Conservation (phyloP, 2,888 invertebrate species). For the Seira musarum region DNA sequence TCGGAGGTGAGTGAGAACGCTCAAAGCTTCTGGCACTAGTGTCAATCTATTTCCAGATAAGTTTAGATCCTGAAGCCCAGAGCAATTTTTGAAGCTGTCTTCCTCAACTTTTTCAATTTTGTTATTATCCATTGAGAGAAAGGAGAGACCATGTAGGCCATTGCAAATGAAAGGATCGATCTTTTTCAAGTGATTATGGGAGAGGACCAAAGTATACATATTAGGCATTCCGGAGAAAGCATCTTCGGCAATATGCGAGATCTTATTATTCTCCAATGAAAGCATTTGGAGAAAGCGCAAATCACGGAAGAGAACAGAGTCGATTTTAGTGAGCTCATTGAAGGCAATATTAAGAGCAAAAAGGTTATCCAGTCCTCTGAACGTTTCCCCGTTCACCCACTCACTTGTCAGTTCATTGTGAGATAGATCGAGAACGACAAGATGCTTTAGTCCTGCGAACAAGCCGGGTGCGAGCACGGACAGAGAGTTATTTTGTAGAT, state of each 20-base stretch:
- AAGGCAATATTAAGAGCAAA: slow-evolving; percentile 84
- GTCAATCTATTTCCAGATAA: slow-evolving; percentile 86
- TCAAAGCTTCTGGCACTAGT: slow-evolving; percentile 82
- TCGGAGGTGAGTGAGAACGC: slow-evolving; percentile 83
- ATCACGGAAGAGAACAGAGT: slow-evolving; percentile 82
- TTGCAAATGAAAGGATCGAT: slow-evolving; percentile 84
- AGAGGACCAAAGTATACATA: slow-evolving; percentile 85
- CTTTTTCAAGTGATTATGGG: slow-evolving; percentile 83
- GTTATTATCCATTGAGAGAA: slow-evolving; percentile 86
- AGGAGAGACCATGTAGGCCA: slow-evolving; percentile 83
- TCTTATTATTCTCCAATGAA: slow-evolving; percentile 84
- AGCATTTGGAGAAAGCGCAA: slow-evolving; percentile 85
- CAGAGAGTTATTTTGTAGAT: slow-evolving; percentile 86
- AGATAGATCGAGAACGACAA: slow-evolving; percentile 84
- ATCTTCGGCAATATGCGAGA: slow-evolving; percentile 84
- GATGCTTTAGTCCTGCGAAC: slow-evolving; percentile 83
- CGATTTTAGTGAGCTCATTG: slow-evolving; percentile 83
- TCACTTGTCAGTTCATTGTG: slow-evolving; percentile 86
- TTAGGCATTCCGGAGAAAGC: slow-evolving; percentile 84
- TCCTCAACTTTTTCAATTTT: slow-evolving; percentile 83
- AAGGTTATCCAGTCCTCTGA: slow-evolving; percentile 83
- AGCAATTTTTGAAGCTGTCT: slow-evolving; percentile 84
- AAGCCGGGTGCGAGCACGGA: slow-evolving; percentile 86
- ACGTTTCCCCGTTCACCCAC: slow-evolving; percentile 84
- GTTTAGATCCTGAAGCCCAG: slow-evolving; percentile 86